These are phyloP conservation scores for Trachelus iudaicus DNA, from an alignment of 2,888 invertebrate species.

Conservation along the genomic window DNA sequence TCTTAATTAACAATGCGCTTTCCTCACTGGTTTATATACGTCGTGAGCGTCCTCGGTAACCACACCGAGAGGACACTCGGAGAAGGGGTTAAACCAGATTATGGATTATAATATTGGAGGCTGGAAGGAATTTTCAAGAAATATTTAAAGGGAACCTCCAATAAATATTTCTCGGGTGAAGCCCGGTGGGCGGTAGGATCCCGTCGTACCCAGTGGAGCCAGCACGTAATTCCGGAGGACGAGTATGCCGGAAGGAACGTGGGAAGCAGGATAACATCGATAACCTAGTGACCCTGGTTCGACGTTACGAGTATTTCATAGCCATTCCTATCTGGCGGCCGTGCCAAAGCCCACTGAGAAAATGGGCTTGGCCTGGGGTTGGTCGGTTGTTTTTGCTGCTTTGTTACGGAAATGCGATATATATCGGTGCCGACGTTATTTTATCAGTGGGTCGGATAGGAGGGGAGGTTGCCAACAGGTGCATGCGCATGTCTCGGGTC, in stretches of 20 bases:
- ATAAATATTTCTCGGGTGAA: not conserved
- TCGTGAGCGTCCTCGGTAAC: not conserved
- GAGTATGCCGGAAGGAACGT: not conserved
- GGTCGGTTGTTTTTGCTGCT: not conserved
- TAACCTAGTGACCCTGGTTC: constrained; percentile 51
- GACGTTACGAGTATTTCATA: constrained; percentile 3
- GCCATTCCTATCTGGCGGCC: not conserved
- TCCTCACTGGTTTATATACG: not conserved
- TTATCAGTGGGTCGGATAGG: constrained; percentile 3
- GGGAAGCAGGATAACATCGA: constrained; percentile 42
- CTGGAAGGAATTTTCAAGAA: not conserved
- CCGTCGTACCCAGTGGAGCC: not conserved
- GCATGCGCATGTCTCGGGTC: constrained; percentile 36
- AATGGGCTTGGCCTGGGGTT: not conserved
- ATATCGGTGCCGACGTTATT: constrained; percentile 7
- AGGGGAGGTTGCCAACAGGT: constrained; percentile 40
- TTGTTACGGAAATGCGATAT: constrained; percentile 1
- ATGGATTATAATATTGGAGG: not conserved
- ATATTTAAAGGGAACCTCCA: not conserved
- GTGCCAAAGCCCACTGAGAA: not conserved
- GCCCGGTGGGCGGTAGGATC: not conserved
- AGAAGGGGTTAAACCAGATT: not conserved
- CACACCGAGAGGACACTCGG: not conserved
- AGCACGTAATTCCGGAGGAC: not conserved
- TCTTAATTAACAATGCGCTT: not conserved